Percentiles rank a stretch among this genome's conserved stretches.
Conservation (phyloP, 2,797 vertebrate species). For the Catamblyrhynchus diadema region DNA sequence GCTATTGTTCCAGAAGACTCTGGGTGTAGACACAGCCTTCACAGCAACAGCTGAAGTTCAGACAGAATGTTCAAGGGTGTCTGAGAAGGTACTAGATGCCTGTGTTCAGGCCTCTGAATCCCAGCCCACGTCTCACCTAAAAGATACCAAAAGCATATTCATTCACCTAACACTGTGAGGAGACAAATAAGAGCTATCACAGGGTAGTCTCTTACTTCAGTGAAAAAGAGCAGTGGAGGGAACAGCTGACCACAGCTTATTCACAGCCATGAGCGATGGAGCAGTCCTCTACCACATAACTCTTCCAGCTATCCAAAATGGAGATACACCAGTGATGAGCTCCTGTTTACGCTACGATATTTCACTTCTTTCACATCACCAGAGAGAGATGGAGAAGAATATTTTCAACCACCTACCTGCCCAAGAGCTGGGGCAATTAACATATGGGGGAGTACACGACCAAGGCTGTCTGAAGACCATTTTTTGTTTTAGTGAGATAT, state of each 20-base stretch:
- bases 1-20: not conserved
- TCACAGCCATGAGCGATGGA: accelerated
- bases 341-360: not conserved
- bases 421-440: not conserved
- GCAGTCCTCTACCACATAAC: not conserved
- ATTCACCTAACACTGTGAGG: not conserved
- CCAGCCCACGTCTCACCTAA: not conserved
- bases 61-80: not conserved
- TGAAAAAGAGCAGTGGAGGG: not conserved
- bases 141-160: not conserved
- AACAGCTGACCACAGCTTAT: not conserved
- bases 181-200: not conserved
- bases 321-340: not conserved
- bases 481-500: not conserved
- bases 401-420: not conserved
- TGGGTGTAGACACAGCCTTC: not conserved
- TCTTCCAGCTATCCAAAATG: not conserved
- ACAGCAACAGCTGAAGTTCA: not conserved
- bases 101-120: not conserved
- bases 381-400: not conserved
- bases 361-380: not conserved
- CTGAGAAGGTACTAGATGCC: not conserved
- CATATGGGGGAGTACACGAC: not conserved
- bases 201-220: not conserved
- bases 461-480: not conserved